Evolutionary conservation across 2,797 vertebrate genomes (phyloP), one percentile per base, ranked within the genome.

Genomic region (Cygnus olor): DNA sequence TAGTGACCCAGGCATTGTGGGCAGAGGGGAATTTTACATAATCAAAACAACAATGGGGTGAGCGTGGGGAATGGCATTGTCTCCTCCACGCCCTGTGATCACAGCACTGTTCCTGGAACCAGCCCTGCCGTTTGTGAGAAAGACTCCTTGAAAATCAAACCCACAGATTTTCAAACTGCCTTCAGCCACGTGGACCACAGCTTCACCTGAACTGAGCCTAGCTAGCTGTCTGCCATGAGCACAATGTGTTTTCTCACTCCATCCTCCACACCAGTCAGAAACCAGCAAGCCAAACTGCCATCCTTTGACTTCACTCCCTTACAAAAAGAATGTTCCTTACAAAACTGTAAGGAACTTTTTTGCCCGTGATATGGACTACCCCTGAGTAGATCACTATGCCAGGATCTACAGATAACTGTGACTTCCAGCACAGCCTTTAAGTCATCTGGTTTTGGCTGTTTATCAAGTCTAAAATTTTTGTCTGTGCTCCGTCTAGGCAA

Each of bases 1-100:
- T 44, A 65, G 80, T 86, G 90, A 90, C 83, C 88, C 84, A 74
- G 74, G 76, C 0, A 0, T 28, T 90, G 90, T 74, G 91, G 95
- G 90, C 78, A 95, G 86, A 92, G 54, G 27, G 65, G 74, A 97
- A 90, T 65, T 72, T 94, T 96, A 73, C 78, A 89, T 93, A 95
- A 94, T 65, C 78, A 89, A 82, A 94, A 97, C 77, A 96, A 94
- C 83, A 90, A 91, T 91, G 69, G 91, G 54, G 72, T 11, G 3
- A 92, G 42, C 2, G 0, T 30, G 57, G n/a, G 36, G 94, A 94
- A 74, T 3, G 2, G 44, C 61, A 91, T 68, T 96, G 95, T 94
- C 86, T 88, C 64, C 88, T 94, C 93, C 88, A 94, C 42, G 1
- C 78, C 74, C 90, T 66, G 20, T 64, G 86, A 66, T 64, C 80